phyloP scores from a whole-genome alignment of 1,140 invertebrate genomes.

The Ceratina calcarata region DNA sequence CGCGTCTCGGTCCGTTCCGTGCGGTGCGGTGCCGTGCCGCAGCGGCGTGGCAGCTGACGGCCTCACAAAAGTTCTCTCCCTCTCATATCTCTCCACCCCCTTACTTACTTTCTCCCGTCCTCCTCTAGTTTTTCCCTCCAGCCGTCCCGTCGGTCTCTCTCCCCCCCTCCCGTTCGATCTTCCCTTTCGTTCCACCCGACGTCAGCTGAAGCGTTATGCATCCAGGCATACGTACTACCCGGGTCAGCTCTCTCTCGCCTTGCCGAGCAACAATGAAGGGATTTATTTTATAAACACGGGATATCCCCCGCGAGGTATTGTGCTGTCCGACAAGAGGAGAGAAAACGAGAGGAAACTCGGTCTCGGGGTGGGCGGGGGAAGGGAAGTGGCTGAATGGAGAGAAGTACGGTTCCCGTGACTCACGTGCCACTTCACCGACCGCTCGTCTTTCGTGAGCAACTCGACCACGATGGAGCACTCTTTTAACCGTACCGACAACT shows the following conservation, averaged over 20 bases:
- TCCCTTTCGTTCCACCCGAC: neutral
- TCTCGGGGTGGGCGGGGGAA: neutral
- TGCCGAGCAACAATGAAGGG: constrained; percentile 61
- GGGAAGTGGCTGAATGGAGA: constrained; percentile 44
- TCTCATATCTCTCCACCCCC: constrained; percentile 17
- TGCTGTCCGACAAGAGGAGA: constrained; percentile 41
- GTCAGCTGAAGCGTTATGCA: constrained; percentile 49
- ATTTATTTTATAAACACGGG: constrained; percentile 68
- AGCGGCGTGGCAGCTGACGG: constrained; percentile 70
- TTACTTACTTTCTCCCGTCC: constrained; percentile 16
- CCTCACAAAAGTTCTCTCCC: constrained; percentile 70
- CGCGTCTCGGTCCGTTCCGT: constrained; percentile 41
- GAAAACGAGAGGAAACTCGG: constrained; percentile 47
- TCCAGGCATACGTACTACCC: constrained; percentile 33
- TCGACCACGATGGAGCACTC: constrained; percentile 43
- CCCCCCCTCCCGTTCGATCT: neutral
- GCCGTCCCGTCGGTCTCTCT: neutral
- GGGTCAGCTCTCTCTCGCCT: constrained; percentile 45
- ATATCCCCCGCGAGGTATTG: constrained; percentile 60
- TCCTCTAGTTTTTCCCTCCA: neutral
- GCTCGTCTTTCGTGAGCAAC: constrained; percentile 52
- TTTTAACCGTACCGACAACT: constrained; percentile 23
- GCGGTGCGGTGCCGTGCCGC: neutral
- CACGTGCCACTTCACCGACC: constrained; percentile 62
- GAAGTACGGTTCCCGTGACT: constrained; percentile 61